These are phyloP conservation scores for Lordiphosa collinella DNA, from an alignment of 1,140 invertebrate species.

Conservation along the genomic window DNA sequence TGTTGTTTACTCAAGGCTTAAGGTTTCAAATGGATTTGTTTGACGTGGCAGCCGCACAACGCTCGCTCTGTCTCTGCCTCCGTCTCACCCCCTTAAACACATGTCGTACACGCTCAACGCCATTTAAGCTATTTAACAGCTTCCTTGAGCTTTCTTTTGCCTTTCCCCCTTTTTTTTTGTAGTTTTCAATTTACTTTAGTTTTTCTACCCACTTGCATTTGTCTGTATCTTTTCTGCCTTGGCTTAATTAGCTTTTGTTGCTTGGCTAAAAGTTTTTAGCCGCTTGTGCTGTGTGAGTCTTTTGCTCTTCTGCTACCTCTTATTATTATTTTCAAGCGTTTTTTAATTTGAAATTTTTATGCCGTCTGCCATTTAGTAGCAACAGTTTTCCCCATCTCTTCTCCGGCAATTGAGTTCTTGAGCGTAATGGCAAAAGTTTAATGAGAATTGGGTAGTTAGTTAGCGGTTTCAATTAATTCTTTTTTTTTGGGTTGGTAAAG, in stretches of 20 bases:
- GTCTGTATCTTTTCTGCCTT: slow-evolving; percentile 27
- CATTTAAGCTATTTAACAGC: slow-evolving; percentile 64
- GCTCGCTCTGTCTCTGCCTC: slow-evolving; percentile 10
- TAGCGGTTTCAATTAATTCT: slow-evolving; percentile 40
- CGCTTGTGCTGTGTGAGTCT: too few relatives aligned
- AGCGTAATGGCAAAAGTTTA: slow-evolving; percentile 59
- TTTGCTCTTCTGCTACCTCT: slow-evolving; percentile 16
- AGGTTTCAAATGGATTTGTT: slow-evolving; percentile 69
- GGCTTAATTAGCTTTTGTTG: slow-evolving; percentile 63
- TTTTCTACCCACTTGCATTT: slow-evolving; percentile 31
- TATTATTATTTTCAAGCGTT: slow-evolving; percentile 62
- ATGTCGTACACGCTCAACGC: slow-evolving; percentile 55
- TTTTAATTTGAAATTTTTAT: slow-evolving; percentile 61
- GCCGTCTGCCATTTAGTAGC: slow-evolving; percentile 23
- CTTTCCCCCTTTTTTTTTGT: slow-evolving; percentile 14
- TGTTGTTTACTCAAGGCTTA: slow-evolving; percentile 65
- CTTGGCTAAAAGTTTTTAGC: slow-evolving; percentile 32
- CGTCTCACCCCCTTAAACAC: slow-evolving; percentile 17
- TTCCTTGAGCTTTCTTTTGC: slow-evolving; percentile 50
- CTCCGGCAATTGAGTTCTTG: slow-evolving; percentile 38
- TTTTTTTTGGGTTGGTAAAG: slow-evolving; percentile 24
- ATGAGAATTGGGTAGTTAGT: slow-evolving; percentile 57
- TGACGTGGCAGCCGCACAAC: slow-evolving; percentile 45
- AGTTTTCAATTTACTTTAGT: slow-evolving; percentile 51
- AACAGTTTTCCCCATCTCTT: slow-evolving; percentile 2